Conservation (phyloP, 2,888 invertebrate genomes). For the Cantharis nigra region DNA sequence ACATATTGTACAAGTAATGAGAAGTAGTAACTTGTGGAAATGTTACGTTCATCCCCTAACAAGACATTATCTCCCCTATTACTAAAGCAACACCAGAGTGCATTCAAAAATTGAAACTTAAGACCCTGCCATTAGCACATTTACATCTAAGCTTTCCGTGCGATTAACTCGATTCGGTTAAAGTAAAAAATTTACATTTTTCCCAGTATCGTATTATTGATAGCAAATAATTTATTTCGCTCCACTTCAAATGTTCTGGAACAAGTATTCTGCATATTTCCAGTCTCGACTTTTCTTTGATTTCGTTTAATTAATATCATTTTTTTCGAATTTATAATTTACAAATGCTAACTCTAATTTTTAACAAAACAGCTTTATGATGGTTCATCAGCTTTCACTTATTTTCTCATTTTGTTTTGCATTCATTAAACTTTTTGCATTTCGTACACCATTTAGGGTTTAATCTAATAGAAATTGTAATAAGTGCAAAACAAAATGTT, state of each 20-base stretch:
- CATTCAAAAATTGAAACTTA: not conserved
- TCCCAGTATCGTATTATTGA: not conserved
- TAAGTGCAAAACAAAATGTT: not conserved
- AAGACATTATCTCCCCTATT: not conserved
- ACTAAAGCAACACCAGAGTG: not conserved
- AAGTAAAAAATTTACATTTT: not conserved
- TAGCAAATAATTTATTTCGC: not conserved
- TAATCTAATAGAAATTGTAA: not conserved
- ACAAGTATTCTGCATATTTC: not conserved
- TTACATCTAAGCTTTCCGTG: not conserved
- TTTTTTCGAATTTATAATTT: not conserved
- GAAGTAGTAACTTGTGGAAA: not conserved
- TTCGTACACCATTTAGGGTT: not conserved
- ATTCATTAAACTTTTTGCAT: not conserved
- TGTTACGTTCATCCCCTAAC: not conserved
- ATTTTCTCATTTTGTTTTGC: not conserved
- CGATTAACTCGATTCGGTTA: not conserved
- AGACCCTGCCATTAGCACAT: not conserved
- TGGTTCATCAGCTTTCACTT: not conserved
- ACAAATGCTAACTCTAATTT: not conserved
- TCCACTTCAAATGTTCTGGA: not conserved
- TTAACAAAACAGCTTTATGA: not conserved
- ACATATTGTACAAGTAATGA: not conserved
- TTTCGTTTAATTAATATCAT: too few species aligned
- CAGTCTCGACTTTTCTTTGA: too few species aligned